A percentile compares a stretch with the other conserved stretches of the same genome.
These are phyloP conservation scores for Atractosteus spatula DNA, from an alignment of 2,113 vertebrate genomes.

Conservation along the genomic window DNA sequence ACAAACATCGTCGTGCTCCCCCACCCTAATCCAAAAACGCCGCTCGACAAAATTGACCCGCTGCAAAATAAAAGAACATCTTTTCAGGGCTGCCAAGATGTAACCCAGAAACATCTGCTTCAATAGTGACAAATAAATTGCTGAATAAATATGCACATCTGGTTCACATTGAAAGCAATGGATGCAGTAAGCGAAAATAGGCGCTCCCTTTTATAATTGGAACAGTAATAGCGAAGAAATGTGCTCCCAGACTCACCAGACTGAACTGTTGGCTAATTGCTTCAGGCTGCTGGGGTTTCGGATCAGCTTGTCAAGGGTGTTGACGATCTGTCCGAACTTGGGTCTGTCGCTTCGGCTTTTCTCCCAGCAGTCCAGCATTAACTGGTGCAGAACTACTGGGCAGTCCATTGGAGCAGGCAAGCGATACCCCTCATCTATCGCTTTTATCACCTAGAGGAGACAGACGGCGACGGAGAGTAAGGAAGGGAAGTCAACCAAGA, in stretches of 20 bases:
- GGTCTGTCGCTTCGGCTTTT: constrained; percentile 68
- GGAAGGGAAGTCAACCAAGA: too few relatives aligned
- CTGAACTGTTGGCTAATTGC: constrained; percentile 71
- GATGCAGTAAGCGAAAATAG: constrained; percentile 1
- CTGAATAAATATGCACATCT: constrained; percentile 8
- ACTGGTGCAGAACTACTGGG: constrained; percentile 69
- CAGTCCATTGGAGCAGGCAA: constrained; percentile 76
- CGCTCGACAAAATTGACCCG: background rate
- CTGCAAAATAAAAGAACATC: background rate
- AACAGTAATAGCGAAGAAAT: background rate
- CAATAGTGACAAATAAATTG: constrained; percentile 3
- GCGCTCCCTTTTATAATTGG: background rate
- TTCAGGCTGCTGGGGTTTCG: constrained; percentile 68
- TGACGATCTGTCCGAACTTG: constrained; percentile 74
- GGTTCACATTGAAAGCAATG: constrained; percentile 1
- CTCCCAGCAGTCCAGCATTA: constrained; percentile 77
- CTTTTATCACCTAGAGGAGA: constrained; percentile 65
- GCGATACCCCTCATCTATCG: constrained; percentile 74
- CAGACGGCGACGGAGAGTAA: background rate
- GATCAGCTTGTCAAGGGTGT: constrained; percentile 73
- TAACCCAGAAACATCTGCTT: constrained; percentile 9
- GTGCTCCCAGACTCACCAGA: constrained; percentile 48
- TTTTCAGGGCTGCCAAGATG: constrained; percentile 1
- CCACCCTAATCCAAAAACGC: background rate
- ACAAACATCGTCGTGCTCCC: background rate